A percentile compares a stretch with the other conserved stretches of the same genome.
Conservation (phyloP, 1,140 invertebrate species). For the Saccostrea cuccullata region DNA sequence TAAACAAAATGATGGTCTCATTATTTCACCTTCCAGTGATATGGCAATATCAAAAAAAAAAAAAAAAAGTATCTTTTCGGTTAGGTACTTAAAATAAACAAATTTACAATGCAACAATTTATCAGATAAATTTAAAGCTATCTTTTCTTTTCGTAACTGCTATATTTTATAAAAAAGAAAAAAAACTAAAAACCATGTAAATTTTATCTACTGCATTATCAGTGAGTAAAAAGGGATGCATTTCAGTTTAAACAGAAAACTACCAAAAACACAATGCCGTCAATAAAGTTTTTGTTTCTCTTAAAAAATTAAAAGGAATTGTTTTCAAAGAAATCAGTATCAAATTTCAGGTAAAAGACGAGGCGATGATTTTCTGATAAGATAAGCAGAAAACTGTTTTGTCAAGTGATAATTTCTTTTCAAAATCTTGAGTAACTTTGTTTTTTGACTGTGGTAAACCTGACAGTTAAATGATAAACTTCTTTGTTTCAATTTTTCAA, state of each 20-base stretch:
- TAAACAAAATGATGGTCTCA: neutral
- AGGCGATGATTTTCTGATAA: neutral
- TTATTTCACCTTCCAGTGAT: neutral
- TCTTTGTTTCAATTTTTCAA: slow-evolving; percentile 25
- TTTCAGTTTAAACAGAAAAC: slow-evolving; percentile 28
- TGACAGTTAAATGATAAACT: neutral
- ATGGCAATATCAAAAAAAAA: neutral
- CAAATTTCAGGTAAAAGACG: neutral
- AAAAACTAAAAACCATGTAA: neutral
- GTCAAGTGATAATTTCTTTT: neutral
- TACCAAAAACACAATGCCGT: neutral
- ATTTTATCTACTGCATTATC: neutral
- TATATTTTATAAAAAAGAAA: neutral
- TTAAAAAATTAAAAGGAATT: neutral
- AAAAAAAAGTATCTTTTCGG: neutral
- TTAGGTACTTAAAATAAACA: neutral
- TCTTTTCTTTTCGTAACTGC: neutral
- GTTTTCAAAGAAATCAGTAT: slow-evolving; percentile 26
- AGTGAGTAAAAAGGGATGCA: neutral
- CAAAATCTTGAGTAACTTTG: neutral
- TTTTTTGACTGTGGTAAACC: neutral
- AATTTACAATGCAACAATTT: neutral
- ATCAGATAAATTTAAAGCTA: neutral
- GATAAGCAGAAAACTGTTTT: slow-evolving; percentile 10
- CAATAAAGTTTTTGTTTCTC: neutral